Percentiles rank a stretch among this genome's conserved stretches.
phyloP scores from a whole-genome alignment of 2,888 invertebrate species.

The Sminthurides aquaticus region DNA sequence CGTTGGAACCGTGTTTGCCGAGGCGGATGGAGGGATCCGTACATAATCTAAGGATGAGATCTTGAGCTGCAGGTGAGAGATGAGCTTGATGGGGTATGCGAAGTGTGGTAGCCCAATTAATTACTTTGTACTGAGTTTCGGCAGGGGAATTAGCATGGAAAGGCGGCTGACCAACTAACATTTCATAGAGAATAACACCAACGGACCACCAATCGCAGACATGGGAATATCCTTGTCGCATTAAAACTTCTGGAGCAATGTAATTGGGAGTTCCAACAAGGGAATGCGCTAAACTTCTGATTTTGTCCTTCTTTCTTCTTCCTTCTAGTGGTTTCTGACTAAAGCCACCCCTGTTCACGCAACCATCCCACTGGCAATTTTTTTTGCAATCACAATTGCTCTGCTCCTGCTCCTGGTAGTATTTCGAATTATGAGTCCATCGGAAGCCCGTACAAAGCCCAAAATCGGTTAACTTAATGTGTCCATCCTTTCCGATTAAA shows the following conservation, averaged over 20 bases:
- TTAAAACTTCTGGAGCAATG: constrained; percentile 93
- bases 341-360: constrained; percentile 50
- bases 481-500: constrained; percentile 93
- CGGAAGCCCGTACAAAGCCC: constrained; percentile 98
- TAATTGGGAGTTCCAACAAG: constrained; percentile 99
- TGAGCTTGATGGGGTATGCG: constrained; percentile 84
- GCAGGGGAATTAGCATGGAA: constrained; percentile 89
- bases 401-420: constrained; percentile 61
- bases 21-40: constrained; percentile 17
- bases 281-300: constrained; percentile 92
- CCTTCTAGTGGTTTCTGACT: constrained; percentile 57
- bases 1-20: constrained; percentile 33
- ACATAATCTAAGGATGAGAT: constrained; percentile 23
- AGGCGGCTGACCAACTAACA: constrained; percentile 97
- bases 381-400: constrained; percentile 20
- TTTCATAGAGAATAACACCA: constrained; percentile 97
- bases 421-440: constrained; percentile 99
- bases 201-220: constrained; percentile 98
- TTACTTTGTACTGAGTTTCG: constrained; percentile 96
- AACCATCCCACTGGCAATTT: constrained; percentile 21
- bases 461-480: constrained; percentile 98
- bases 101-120: constrained; percentile 89
- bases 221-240: constrained; percentile 86
- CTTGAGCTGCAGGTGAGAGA: constrained; percentile 65
- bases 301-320: constrained; percentile 74